A percentile compares a stretch with the other conserved stretches of the same genome.
Conservation (phyloP, 2,888 invertebrate species). For the Drosophila phalerata region DNA sequence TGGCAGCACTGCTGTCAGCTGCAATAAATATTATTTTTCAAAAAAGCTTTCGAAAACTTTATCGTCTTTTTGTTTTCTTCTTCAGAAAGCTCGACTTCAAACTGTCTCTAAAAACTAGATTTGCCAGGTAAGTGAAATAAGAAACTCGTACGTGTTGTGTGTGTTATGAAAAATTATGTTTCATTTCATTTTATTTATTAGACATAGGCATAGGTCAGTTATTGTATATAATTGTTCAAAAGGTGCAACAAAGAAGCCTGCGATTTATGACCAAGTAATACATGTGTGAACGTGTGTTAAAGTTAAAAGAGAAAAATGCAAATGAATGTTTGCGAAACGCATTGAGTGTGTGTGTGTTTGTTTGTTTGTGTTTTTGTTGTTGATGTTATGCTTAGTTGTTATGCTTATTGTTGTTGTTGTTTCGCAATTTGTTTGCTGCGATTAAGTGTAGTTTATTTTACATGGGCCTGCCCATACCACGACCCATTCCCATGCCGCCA, state of each 20-base stretch:
- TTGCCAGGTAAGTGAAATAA: background rate
- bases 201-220: constrained; percentile 68
- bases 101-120: no score
- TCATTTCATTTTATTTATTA: constrained; percentile 44
- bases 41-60: no score
- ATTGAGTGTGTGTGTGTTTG: constrained; percentile 35
- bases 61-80: no score
- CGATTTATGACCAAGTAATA: constrained; percentile 67
- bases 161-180: constrained; percentile 54
- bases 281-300: constrained; percentile 63
- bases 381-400: constrained; percentile 39
- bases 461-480: constrained; percentile 92
- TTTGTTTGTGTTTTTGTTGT: constrained; percentile 50
- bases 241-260: constrained; percentile 49
- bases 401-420: constrained; percentile 33
- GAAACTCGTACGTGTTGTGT: background rate
- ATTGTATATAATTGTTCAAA: constrained; percentile 49
- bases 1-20: no score
- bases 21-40: no score
- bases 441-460: constrained; percentile 54
- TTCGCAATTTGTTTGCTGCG: constrained; percentile 23
- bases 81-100: no score
- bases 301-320: constrained; percentile 60
- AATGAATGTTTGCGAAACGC: constrained; percentile 51
- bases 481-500: constrained; percentile 87